Evolutionary conservation across 1,140 invertebrate species (phyloP), one percentile per base, ranked within the genome.

Genomic region (Argopecten irradians): DNA sequence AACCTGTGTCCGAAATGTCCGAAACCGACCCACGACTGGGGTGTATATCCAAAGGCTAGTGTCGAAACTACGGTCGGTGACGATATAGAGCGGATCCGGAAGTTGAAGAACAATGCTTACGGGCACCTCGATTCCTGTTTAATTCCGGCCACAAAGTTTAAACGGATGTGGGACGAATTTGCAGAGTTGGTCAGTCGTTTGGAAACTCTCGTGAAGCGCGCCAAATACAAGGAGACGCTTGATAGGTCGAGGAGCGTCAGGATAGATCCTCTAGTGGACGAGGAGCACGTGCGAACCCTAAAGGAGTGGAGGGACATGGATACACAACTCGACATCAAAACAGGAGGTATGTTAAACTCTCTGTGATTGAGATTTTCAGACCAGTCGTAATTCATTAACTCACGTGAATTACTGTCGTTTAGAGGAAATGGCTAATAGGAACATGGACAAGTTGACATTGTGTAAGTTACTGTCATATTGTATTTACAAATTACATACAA

Each of bases 91-190:
- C 55, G 55, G 22, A 71, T 71, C 22, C 55, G n/a, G 55, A 71
- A 71, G 16, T n/a, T 71, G 1, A 71, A 71, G 55, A 71, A 71
- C 22, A 71, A 71, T 71, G 55, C 55, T 1, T 71, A 71, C n/a
- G 55, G 55, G 1, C 55, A 71, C 28, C 55, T 71, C 28, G 55
- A 71, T 71, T 71, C n/a, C 28, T n/a, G 55, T 11, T n/a, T 71
- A 71, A 22, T 71, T n/a, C 55, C 55, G 13, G 28, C 55, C 8
- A 71, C 55, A n/a, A 71, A 71, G 28, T 71, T 28, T 11, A 71
- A 71, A n/a, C 55, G 55, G 55, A 71, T 71, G 55, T 71, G 55
- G 55, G 55, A n/a, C 22, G 55, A 71, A n/a, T 28, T 71, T 71
- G 55, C 22, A n/a, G 55, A 71, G n/a, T 71, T 71, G 55, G 28